Base-by-base conservation (phyloP, 2,888 invertebrate species). In the Cheilosia urbana region DNA sequence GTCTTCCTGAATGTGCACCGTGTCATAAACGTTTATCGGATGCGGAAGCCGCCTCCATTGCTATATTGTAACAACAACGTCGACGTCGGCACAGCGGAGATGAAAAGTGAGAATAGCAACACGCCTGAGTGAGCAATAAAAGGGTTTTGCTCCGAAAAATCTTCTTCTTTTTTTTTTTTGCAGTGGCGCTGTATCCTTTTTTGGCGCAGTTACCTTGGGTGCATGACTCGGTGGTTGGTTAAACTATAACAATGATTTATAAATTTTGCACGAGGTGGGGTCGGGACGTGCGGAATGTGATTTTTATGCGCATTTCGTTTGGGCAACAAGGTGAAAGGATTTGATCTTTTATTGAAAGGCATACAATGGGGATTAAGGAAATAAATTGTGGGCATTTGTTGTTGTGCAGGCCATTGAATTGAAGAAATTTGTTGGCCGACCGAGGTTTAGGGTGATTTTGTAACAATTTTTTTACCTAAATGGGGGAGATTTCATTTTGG, bases 21-120 rank as follows among this genome's bases (percentile, higher is more conserved):
- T 85, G 85, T 85, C 85, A 85, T 85, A 85, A 85, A 85, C 85
- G 85, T 85, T 85, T 81, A 85, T 85, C 76, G 81, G 85, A 85
- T 76, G 72, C 81, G 81, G 81, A 85, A 81, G 85, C 72, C 68
- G 81, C 85, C 72, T 81, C 42, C 72, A 11, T 75, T 30, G 40
- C 63, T 37, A 47, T 55, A 27, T 55, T 42, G 66, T 69, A 72
- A 55, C 58, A 69, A 53, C 55, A 72, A 15, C 66, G 57, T 27
- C 58, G 66, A 42, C 58, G 57, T 51, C 45, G 17, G 58, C 57
- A 69, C 51, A 57, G 40, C 30, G 24, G 58, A 80, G 66, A 80
- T 85, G 84, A 85, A 85, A 80, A 85, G 85, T 73, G 81, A 77
- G 68, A 85, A 85, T 81, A 69, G 81, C 85, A 58, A 85, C 85